Evolutionary conservation across 2,797 vertebrate species (phyloP).

Genomic region (Peromyscus attwateri): DNA sequence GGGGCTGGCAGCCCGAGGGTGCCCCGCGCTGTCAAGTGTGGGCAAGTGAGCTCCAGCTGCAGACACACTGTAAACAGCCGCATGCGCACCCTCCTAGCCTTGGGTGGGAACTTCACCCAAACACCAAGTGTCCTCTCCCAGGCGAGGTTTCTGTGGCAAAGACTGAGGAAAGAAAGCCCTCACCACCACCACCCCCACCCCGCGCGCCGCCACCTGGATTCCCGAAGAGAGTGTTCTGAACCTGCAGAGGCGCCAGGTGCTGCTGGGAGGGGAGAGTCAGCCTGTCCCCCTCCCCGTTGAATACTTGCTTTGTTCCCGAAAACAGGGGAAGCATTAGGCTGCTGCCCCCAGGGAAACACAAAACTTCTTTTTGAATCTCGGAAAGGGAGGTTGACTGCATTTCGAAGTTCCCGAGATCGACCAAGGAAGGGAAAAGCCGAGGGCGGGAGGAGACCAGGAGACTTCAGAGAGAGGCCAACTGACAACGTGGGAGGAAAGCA

Average conservation of each 20-base stretch:
- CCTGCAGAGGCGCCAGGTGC: constrained; percentile 85
- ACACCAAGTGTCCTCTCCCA: constrained; percentile 85
- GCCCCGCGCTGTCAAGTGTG: constrained; percentile 76
- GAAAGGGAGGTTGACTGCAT: constrained; percentile 84
- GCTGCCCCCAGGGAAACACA: constrained; percentile 88
- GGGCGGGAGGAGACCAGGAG: constrained; percentile 59
- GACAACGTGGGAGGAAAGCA: constrained; percentile 11
- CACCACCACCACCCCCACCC: not conserved
- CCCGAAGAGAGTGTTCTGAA: constrained; percentile 80
- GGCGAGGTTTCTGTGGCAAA: constrained; percentile 44
- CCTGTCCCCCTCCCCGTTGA: constrained; percentile 86
- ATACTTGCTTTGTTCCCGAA: constrained; percentile 90
- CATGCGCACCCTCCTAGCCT: constrained; percentile 82
- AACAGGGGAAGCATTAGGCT: constrained; percentile 88
- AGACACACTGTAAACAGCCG: constrained; percentile 87
- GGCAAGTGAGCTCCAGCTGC: constrained; percentile 85
- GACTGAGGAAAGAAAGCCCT: not conserved
- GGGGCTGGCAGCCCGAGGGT: constrained; percentile 67
- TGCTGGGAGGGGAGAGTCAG: constrained; percentile 56
- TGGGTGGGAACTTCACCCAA: constrained; percentile 86
- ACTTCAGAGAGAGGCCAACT: constrained; percentile 65
- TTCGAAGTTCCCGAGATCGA: constrained; percentile 82
- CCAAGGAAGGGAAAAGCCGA: constrained; percentile 59
- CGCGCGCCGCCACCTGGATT: not conserved
- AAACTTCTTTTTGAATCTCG: constrained; percentile 89